Evolutionary conservation across 2,797 vertebrate species (phyloP).

Genomic region (Florisuga fusca): DNA sequence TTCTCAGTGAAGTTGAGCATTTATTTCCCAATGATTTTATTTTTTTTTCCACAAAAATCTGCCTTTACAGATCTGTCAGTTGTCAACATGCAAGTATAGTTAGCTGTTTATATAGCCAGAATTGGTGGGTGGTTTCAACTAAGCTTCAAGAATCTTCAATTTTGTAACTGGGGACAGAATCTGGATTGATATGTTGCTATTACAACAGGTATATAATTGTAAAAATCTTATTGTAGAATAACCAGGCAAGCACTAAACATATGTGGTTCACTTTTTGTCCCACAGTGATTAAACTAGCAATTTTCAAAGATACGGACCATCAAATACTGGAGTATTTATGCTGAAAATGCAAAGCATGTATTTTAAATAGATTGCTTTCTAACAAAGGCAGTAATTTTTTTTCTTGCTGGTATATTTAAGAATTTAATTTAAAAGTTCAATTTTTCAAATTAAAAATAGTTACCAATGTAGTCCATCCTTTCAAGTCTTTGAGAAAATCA

Average conservation of each 20-base stretch:
- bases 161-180: not conserved
- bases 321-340: not conserved
- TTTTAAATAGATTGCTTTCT: not conserved
- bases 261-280: not conserved
- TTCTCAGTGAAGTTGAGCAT: not conserved
- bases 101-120: conserved; percentile 11
- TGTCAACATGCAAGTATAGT: not conserved
- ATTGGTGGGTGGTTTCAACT: not conserved
- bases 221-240: not conserved
- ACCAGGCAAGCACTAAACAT: not conserved
- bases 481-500: not conserved
- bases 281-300: not conserved
- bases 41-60: not conserved
- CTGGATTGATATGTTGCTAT: not conserved
- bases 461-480: not conserved
- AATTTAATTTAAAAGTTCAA: too few species aligned
- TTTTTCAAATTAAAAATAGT: not conserved
- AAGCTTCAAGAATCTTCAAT: not conserved
- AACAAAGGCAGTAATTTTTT: not conserved
- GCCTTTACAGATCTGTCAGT: not conserved
- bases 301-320: not conserved
- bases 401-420: not conserved
- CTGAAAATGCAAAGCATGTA: not conserved
- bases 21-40: not conserved
- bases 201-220: not conserved